These are phyloP conservation scores for Podotricha telesiphe DNA, from an alignment of 2,888 invertebrate species.

Conservation along the genomic window DNA sequence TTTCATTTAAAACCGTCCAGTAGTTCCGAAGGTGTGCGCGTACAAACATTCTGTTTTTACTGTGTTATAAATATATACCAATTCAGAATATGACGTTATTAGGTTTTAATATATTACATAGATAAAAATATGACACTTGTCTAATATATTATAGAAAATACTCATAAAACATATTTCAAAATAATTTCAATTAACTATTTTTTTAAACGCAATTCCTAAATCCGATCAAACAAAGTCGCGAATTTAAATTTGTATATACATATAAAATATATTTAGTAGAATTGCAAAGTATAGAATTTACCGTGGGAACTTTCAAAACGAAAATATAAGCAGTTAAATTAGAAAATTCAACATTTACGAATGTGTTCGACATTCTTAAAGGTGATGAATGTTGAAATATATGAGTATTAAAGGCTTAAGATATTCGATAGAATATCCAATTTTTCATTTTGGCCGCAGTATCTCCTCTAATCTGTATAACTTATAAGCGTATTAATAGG, in stretches of 20 bases:
- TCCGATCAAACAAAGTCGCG: not conserved
- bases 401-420: not conserved
- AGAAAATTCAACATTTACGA: not conserved
- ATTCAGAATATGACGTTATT: too few relatives aligned
- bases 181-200: too few relatives aligned
- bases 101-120: too few relatives aligned
- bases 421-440: not conserved
- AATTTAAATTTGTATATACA: not conserved
- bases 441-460: constrained; percentile 4
- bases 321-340: constrained; percentile 3
- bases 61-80: too few relatives aligned
- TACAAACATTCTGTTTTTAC: too few relatives aligned
- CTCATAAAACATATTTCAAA: too few relatives aligned
- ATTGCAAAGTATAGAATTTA: constrained; percentile 3
- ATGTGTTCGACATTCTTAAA: not conserved
- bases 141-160: too few relatives aligned
- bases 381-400: constrained; percentile 7
- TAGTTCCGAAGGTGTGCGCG: too few relatives aligned
- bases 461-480: constrained; percentile 23
- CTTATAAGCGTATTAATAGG: constrained; percentile 23
- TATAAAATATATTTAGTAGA: not conserved
- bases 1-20: too few relatives aligned
- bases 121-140: too few relatives aligned
- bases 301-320: constrained; percentile 3
- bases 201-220: too few relatives aligned